phyloP scores from a whole-genome alignment of 2,113 vertebrate genomes.

The Tyto alba region DNA sequence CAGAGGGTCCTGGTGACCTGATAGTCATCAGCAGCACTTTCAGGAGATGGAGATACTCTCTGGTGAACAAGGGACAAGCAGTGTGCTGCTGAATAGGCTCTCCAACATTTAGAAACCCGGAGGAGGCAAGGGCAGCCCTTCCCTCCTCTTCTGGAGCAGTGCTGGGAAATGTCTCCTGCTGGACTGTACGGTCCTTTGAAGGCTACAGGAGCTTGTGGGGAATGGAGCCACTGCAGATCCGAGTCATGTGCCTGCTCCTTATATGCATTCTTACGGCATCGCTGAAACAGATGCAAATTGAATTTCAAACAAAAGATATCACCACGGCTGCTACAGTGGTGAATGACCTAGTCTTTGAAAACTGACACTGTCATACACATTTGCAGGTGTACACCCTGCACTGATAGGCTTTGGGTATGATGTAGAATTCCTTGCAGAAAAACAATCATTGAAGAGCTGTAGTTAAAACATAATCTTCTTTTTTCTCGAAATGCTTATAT shows the following conservation, averaged over 20 bases:
- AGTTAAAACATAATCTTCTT: neutral
- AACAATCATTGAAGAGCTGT: neutral
- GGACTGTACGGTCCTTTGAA: neutral
- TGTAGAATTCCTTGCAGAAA: neutral
- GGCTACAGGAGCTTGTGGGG: neutral
- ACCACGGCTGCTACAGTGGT: neutral
- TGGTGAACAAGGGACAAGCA: neutral
- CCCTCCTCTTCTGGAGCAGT: neutral
- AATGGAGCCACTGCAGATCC: neutral
- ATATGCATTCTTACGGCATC: neutral
- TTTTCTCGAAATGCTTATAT: neutral
- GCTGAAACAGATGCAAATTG: conserved; percentile 41
- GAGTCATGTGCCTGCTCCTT: neutral
- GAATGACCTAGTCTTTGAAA: conserved; percentile 9
- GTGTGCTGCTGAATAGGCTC: neutral
- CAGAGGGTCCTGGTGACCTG: neutral
- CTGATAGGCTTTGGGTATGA: neutral
- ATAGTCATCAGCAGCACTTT: neutral
- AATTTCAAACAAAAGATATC: conserved; percentile 49
- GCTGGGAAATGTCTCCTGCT: neutral
- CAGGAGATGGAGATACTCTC: neutral
- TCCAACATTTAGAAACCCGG: neutral
- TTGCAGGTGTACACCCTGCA: neutral
- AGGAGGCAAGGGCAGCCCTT: neutral
- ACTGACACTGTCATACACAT: neutral